Percentiles rank a stretch among this genome's conserved stretches.
These are phyloP conservation scores for Arge pagana DNA, from an alignment of 2,888 invertebrate genomes.

Conservation along the genomic window DNA sequence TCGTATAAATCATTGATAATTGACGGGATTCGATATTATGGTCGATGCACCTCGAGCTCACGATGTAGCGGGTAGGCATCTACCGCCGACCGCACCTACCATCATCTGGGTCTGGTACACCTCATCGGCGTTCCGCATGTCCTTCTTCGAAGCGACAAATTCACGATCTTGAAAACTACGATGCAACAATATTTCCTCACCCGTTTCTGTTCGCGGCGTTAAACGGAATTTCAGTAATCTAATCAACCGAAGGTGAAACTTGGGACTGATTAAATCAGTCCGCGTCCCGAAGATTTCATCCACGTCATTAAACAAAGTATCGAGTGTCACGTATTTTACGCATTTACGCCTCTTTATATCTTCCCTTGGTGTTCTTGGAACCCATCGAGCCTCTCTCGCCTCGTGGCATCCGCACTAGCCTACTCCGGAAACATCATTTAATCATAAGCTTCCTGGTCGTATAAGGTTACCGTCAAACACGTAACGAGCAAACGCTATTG, in stretches of 20 bases:
- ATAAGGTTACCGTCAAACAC: constrained; percentile 7
- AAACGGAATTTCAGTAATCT: no score
- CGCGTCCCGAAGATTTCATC: no score
- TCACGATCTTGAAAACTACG: no score
- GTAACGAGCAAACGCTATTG: background rate
- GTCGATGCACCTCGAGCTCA: constrained; percentile 26
- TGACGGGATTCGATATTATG: constrained; percentile 31
- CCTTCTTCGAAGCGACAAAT: no score
- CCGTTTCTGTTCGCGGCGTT: no score
- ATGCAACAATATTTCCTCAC: no score
- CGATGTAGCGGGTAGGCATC: constrained; percentile 16
- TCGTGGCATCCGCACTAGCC: background rate
- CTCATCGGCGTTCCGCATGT: no score
- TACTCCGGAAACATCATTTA: constrained; percentile 20
- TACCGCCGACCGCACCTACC: constrained; percentile 14
- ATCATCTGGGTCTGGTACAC: constrained; percentile 10
- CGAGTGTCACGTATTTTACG: no score
- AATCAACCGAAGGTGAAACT: no score
- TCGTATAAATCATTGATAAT: constrained; percentile 36
- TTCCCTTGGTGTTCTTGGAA: constrained; percentile 3
- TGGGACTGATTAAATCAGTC: no score
- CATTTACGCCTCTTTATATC: no score
- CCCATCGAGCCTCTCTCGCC: constrained; percentile 5
- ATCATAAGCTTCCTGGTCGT: constrained; percentile 17
- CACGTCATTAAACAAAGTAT: no score